These are phyloP conservation scores for Lamellibrachia columna DNA, from an alignment of 2,888 invertebrate genomes.

Conservation along the genomic window DNA sequence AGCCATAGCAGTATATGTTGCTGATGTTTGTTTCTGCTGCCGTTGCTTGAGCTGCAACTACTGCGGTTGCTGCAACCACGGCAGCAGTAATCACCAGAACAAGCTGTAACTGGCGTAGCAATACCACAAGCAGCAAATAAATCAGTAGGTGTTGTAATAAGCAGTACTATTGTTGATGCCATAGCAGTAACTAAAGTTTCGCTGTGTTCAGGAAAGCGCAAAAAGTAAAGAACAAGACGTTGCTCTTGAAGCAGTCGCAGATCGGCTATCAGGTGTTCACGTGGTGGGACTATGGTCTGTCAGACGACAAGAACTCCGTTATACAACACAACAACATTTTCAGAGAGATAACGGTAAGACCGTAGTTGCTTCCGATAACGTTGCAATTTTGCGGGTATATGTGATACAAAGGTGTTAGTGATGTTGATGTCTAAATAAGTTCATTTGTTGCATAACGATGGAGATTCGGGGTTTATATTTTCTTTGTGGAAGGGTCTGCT, in stretches of 20 bases:
- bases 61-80: too few species aligned
- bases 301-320: slow-evolving; percentile 79
- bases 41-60: background rate
- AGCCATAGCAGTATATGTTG: too few species aligned
- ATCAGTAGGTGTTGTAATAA: background rate
- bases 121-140: background rate
- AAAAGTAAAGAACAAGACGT: slow-evolving; percentile 71
- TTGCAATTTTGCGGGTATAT: slow-evolving; percentile 29
- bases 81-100: too few species aligned
- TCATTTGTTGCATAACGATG: too few species aligned
- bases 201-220: slow-evolving; percentile 70
- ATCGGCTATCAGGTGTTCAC: slow-evolving; percentile 86
- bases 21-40: too few species aligned
- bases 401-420: too few species aligned
- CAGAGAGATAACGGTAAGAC: slow-evolving; percentile 70
- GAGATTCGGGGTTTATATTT: too few species aligned
- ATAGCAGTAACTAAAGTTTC: background rate
- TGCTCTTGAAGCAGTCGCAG: slow-evolving; percentile 82
- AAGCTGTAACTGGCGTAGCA: too few species aligned
- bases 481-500: too few species aligned
- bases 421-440: too few species aligned
- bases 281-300: slow-evolving; percentile 89
- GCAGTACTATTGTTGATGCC: background rate
- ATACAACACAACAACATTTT: slow-evolving; percentile 79
- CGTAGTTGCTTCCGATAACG: background rate